phyloP scores from a whole-genome alignment of 2,888 invertebrate species.

The Pollenia angustigena region DNA sequence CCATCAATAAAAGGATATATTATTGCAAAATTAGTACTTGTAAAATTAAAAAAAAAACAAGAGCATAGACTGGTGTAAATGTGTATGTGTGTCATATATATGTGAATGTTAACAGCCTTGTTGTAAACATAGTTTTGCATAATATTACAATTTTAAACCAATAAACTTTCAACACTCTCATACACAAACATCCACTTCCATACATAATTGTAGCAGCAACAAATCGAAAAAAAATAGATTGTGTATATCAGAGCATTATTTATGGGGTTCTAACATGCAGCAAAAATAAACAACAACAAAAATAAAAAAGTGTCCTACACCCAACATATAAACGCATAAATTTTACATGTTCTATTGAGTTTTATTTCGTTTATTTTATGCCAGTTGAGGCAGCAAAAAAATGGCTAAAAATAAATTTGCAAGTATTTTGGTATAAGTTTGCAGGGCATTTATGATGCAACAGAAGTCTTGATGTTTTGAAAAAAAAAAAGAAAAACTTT shows the following conservation, averaged over 20 bases:
- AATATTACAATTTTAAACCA: conserved; percentile 53
- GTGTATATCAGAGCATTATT: conserved; percentile 54
- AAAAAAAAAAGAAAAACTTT: neutral
- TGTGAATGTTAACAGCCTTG: conserved; percentile 40
- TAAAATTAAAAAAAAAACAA: neutral
- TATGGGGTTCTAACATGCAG: conserved; percentile 67
- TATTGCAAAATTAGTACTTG: conserved; percentile 10
- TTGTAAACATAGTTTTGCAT: conserved; percentile 52
- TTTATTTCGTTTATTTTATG: conserved; percentile 31
- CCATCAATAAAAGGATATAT: conserved; percentile 14
- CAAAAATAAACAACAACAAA: conserved; percentile 34
- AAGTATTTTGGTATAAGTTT: conserved; percentile 12
- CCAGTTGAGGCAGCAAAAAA: conserved; percentile 28
- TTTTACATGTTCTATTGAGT: conserved; percentile 51
- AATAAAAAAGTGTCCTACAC: conserved; percentile 37
- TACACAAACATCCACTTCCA: neutral
- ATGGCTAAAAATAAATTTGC: conserved; percentile 24
- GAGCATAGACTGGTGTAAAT: neutral
- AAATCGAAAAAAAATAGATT: conserved; percentile 28
- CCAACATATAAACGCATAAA: conserved; percentile 60
- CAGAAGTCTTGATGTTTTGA: neutral
- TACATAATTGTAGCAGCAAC: conserved; percentile 38
- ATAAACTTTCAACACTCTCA: conserved; percentile 53
- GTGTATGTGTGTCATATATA: neutral
- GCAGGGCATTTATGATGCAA: conserved; percentile 25